phyloP scores from a whole-genome alignment of 2,888 invertebrate genomes.

The Agrochola macilenta region DNA sequence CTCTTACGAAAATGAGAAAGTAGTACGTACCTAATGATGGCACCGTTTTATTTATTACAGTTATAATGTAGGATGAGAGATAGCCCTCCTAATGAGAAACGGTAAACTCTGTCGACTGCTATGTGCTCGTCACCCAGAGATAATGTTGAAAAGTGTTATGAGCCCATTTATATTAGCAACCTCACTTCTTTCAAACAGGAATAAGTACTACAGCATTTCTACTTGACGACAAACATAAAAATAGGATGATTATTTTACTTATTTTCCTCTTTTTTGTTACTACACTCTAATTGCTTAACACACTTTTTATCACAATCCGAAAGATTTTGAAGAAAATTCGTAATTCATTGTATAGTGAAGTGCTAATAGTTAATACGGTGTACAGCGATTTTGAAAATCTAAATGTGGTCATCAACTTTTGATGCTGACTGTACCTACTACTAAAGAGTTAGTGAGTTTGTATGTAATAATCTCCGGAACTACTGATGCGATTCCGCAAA shows the following conservation, averaged over 20 bases:
- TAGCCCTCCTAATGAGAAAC: not conserved
- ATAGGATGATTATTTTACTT: not conserved
- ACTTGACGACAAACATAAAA: not conserved
- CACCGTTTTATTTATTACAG: not conserved
- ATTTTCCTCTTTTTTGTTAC: no score
- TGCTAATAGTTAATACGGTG: no score
- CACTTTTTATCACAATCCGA: no score
- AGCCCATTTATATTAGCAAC: not conserved
- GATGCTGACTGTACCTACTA: no score
- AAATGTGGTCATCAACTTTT: no score
- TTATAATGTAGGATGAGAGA: not conserved
- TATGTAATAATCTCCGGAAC: no score
- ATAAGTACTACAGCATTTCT: not conserved
- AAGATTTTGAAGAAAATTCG: no score
- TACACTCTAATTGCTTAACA: no score
- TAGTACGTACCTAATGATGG: not conserved
- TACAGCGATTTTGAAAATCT: no score
- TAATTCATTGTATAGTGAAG: no score
- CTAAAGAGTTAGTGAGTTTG: not conserved
- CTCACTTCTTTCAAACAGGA: not conserved
- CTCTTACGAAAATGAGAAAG: not conserved
- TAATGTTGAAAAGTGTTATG: not conserved
- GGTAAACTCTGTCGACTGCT: not conserved
- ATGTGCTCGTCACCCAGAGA: not conserved
- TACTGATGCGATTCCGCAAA: no score